These are phyloP conservation scores for Pseudopipra pipra DNA, from an alignment of 2,113 vertebrate genomes.

Conservation along the genomic window DNA sequence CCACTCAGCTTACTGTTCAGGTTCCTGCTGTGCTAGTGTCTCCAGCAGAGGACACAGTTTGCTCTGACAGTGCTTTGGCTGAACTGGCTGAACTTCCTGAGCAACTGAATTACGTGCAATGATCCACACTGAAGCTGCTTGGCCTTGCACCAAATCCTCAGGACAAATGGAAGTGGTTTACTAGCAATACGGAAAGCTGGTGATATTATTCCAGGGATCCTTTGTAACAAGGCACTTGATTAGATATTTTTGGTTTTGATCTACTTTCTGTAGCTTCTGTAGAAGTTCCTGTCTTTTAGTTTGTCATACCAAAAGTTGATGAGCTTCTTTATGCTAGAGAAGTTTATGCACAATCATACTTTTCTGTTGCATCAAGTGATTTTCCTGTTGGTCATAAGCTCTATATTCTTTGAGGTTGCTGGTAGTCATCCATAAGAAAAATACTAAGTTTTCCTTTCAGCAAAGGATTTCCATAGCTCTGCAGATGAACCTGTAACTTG, in stretches of 20 bases:
- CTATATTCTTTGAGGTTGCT: not conserved
- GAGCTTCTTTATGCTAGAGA: not conserved
- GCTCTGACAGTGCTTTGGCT: not conserved
- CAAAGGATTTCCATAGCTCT: not conserved
- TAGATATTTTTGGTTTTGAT: not conserved
- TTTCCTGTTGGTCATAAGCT: not conserved
- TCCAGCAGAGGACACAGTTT: not conserved
- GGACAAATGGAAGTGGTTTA: not conserved
- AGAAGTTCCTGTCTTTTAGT: not conserved
- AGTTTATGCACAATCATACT: fast-evolving
- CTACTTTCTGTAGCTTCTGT: not conserved
- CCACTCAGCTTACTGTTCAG: not conserved
- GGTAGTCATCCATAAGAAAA: not conserved
- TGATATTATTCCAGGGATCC: not conserved
- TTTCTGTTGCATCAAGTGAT: not conserved
- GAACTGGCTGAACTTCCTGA: not conserved
- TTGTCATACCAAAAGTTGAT: not conserved
- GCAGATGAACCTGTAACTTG: not conserved
- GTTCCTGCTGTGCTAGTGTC: not conserved
- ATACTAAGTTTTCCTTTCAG: not conserved
- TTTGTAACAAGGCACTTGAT: not conserved
- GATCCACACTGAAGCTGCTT: not conserved
- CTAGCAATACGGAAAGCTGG: not conserved
- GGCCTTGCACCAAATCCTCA: not conserved
- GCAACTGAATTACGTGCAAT: fast-evolving